A percentile compares a stretch with the other conserved stretches of the same genome.
phyloP scores from a whole-genome alignment of 2,797 vertebrate species.

The Gambusia yucatana region DNA sequence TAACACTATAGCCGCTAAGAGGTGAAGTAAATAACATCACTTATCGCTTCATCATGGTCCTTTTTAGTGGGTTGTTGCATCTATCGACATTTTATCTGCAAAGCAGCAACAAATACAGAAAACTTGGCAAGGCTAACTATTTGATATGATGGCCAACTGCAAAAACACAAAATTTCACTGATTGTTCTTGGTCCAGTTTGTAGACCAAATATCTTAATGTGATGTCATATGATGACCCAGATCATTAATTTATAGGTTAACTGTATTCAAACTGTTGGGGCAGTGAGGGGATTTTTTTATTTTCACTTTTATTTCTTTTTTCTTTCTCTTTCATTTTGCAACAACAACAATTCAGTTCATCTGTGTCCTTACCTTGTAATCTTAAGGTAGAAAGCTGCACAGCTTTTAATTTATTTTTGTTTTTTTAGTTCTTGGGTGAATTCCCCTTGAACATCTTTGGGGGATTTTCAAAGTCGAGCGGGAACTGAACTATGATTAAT shows the following conservation, averaged over 20 bases:
- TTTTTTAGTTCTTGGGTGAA: not conserved
- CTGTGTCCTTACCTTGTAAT: not conserved
- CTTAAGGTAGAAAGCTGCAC: not conserved
- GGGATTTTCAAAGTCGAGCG: slow-evolving; percentile 31
- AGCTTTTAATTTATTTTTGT: not conserved
- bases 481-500: slow-evolving; percentile 64
- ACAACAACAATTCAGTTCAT: not conserved
- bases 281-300: not conserved
- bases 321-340: not conserved
- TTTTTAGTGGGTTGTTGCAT: not conserved
- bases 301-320: not conserved
- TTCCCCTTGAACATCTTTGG: slow-evolving; percentile 8
- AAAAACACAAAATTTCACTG: too few species aligned
- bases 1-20: not conserved
- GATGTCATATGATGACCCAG: not conserved
- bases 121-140: not conserved
- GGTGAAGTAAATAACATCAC: not conserved
- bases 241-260: not conserved
- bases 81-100: not conserved
- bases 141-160: not conserved
- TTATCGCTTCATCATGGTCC: not conserved
- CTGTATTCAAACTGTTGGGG: not conserved
- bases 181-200: too few species aligned
- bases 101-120: not conserved
- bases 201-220: too few species aligned